Percentiles rank a stretch among this genome's conserved stretches.
Evolutionary conservation across 2,888 invertebrate genomes (phyloP).

Genomic region (Andrena minutula): DNA sequence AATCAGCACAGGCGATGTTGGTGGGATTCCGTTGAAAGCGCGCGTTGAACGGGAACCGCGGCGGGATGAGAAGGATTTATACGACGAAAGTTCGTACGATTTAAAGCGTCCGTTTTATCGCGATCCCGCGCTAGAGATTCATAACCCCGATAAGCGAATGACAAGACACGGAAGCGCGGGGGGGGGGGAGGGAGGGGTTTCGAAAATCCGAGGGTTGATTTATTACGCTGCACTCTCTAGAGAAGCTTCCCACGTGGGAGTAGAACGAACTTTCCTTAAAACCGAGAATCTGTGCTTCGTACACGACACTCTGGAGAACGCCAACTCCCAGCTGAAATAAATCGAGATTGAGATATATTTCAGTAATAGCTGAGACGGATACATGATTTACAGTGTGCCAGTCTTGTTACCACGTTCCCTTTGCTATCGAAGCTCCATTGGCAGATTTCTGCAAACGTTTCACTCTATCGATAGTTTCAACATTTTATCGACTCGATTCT

Average conservation of each 20-base stretch:
- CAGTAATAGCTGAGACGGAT: slow-evolving; percentile 65
- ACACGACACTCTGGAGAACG: slow-evolving; percentile 58
- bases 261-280: slow-evolving; percentile 60
- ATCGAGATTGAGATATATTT: slow-evolving; percentile 71
- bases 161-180: slow-evolving; percentile 17
- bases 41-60: slow-evolving; percentile 21
- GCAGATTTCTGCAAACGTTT: not conserved
- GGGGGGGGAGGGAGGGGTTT: not conserved
- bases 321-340: slow-evolving; percentile 64
- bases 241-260: slow-evolving; percentile 49
- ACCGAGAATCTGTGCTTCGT: slow-evolving; percentile 50
- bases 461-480: not conserved
- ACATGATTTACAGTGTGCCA: slow-evolving; percentile 68
- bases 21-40: not conserved
- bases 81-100: slow-evolving; percentile 41
- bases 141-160: slow-evolving; percentile 51
- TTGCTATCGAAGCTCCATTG: not conserved
- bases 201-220: slow-evolving; percentile 60
- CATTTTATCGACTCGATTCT: not conserved
- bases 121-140: slow-evolving; percentile 43
- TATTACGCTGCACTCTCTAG: slow-evolving; percentile 34
- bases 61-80: slow-evolving; percentile 36
- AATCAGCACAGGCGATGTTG: slow-evolving; percentile 20
- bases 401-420: slow-evolving; percentile 2
- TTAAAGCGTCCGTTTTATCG: slow-evolving; percentile 43